A percentile compares a stretch with the other conserved stretches of the same genome.
phyloP scores from a whole-genome alignment of 2,797 vertebrate species.

The Holocentrus rufus region DNA sequence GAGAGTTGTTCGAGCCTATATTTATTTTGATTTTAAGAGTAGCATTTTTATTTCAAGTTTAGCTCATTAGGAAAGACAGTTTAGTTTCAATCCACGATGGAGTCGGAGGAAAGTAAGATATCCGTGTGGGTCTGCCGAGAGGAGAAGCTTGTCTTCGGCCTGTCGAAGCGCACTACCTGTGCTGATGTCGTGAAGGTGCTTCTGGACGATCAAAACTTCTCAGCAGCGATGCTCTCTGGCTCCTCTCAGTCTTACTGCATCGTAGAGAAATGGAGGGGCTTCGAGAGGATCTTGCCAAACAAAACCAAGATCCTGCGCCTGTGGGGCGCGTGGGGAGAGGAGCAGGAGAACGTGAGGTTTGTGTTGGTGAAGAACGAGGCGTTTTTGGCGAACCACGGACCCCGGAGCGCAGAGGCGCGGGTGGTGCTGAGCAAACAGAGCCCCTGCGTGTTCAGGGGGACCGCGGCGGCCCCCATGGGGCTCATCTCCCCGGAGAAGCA shows the following conservation, averaged over 20 bases:
- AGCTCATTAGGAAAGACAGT: not conserved
- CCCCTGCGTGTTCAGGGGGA: constrained; percentile 73
- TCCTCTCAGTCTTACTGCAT: constrained; percentile 87
- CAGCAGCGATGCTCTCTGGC: constrained; percentile 78
- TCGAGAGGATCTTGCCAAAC: constrained; percentile 91
- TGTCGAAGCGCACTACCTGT: constrained; percentile 92
- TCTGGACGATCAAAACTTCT: constrained; percentile 82
- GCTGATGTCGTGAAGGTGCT: constrained; percentile 91
- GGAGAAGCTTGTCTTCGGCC: constrained; percentile 92
- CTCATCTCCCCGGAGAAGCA: constrained; percentile 89
- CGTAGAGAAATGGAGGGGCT: constrained; percentile 96
- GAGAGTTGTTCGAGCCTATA: not conserved
- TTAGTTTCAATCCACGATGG: constrained; percentile 77
- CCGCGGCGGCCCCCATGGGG: constrained; percentile 59
- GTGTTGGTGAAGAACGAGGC: constrained; percentile 90
- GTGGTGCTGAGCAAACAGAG: constrained; percentile 91
- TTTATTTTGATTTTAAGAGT: constrained; percentile 8
- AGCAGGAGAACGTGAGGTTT: constrained; percentile 91
- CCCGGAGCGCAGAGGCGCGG: constrained; percentile 93
- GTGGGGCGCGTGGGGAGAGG: constrained; percentile 93
- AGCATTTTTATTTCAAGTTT: not conserved
- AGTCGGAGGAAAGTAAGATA: constrained; percentile 84
- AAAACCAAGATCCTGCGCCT: constrained; percentile 91
- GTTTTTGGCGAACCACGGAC: constrained; percentile 85
- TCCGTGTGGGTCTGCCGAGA: constrained; percentile 96